phyloP scores from a whole-genome alignment of 2,797 vertebrate species.

The Poeciliopsis gracilis region DNA sequence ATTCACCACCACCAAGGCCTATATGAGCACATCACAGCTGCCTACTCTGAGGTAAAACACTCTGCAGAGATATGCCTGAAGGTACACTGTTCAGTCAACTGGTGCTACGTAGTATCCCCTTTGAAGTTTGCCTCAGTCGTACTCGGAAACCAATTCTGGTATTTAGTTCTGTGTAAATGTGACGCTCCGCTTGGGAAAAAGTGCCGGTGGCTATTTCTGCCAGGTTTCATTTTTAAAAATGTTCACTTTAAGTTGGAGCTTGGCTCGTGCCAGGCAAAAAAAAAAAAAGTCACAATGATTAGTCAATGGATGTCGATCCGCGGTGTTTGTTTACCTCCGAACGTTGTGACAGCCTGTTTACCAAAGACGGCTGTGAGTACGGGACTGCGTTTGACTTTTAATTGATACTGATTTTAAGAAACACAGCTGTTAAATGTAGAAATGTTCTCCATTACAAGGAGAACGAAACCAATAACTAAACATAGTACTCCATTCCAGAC shows the following conservation, averaged over 20 bases:
- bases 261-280: background rate
- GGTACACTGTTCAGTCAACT: background rate
- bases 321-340: background rate
- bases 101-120: background rate
- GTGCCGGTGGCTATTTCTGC: background rate
- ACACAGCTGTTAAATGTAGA: background rate
- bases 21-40: conserved; percentile 95
- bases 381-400: background rate
- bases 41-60: conserved; percentile 89
- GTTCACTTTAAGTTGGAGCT: background rate
- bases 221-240: background rate
- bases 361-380: background rate
- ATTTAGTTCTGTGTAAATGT: background rate
- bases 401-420: background rate
- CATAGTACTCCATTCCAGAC: background rate
- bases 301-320: background rate
- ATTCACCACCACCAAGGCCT: conserved; percentile 99
- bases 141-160: background rate
- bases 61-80: background rate
- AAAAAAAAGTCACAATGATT: background rate
- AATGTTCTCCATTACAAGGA: background rate
- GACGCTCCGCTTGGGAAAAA: background rate
- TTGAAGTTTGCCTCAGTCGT: background rate
- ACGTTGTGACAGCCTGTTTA: background rate
- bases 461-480: background rate